Evolutionary conservation across 2,888 invertebrate genomes (phyloP).

Genomic region (Dromius quadrimaculatus): DNA sequence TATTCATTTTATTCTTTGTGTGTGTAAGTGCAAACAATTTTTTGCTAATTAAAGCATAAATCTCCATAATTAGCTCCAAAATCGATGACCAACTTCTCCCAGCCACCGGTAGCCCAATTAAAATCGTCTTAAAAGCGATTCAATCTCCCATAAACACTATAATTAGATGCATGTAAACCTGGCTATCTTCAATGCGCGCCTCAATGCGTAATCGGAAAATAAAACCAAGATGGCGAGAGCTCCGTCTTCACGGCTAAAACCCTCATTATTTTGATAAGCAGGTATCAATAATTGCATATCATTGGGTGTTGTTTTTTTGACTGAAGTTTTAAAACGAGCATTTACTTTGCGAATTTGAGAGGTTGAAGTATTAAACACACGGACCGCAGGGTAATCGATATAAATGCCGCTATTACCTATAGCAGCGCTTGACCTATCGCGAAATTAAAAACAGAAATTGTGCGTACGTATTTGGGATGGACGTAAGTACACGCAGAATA

Average conservation of each 20-base stretch:
- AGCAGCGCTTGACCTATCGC: background rate
- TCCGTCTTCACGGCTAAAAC: conserved; percentile 22
- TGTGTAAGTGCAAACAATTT: too few species aligned
- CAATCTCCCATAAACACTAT: conserved; percentile 52
- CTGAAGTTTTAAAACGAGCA: background rate
- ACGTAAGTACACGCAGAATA: too few species aligned
- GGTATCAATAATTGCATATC: conserved; percentile 34
- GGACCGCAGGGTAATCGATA: background rate
- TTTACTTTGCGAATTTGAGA: conserved; percentile 4
- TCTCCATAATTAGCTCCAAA: background rate
- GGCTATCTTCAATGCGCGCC: conserved; percentile 12
- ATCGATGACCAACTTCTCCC: background rate
- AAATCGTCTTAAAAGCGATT: conserved; percentile 52
- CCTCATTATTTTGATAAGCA: conserved; percentile 44
- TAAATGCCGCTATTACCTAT: conserved; percentile 5
- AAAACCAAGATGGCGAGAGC: conserved; percentile 20
- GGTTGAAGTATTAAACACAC: background rate
- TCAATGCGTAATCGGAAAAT: conserved; percentile 23
- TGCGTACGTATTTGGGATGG: too few species aligned
- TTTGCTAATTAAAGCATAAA: conserved; percentile 1
- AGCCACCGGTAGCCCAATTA: conserved; percentile 39
- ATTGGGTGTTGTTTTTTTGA: conserved; percentile 15
- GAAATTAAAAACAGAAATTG: too few species aligned
- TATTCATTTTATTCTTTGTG: too few species aligned
- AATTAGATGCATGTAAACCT: conserved; percentile 45